Evolutionary conservation across 1,140 invertebrate species (phyloP), one percentile per base, ranked within the genome.

Genomic region (Drosophila ogumai): DNA sequence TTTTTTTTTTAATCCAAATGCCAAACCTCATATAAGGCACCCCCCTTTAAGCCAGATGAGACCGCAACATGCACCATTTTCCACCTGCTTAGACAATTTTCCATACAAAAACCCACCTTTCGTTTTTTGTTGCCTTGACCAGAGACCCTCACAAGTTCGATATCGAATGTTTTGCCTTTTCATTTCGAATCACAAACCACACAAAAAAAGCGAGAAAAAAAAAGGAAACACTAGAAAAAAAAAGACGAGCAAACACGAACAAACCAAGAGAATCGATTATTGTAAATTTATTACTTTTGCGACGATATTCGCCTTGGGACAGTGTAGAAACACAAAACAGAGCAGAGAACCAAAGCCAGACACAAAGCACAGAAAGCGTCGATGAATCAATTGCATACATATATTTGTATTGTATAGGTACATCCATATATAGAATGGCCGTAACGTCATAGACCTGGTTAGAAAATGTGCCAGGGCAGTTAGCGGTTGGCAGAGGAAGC

Each of bases 361-460:
- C 22, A 25, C 13, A 74, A 44, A 67, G 32, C 56, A 38, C 50
- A 44, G 46, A 65, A 71, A 54, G 47, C 69, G 79, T 72, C 75
- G 75, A 71, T 80, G 81, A 84, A 85, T 72, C 81, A 80, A 85
- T 73, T 77, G 81, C 28, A 59, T 31, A 19, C 8, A 43, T 9
- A 13, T 17, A 6, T n/a, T n/a, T 22, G 19, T 15, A 7, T 46
- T 7, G 17, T 8, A 3, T 3, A 54, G 31, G 4, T 17, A 17
- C 1, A 10, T 0, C 2, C 25, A n/a, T 28, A 6, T 7, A 34
- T 25, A 3, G 17, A 40, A n/a, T 12, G 28, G 25, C 44, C 19
- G 59, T 49, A 47, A 57, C 74, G 82, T 87, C 82, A 86, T 86
- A 88, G 75, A 82, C 84, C 82, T 68, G 81, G 81, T 87, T 87